Conservation (phyloP, 1,140 invertebrate species). For the Drosophila teissieri region DNA sequence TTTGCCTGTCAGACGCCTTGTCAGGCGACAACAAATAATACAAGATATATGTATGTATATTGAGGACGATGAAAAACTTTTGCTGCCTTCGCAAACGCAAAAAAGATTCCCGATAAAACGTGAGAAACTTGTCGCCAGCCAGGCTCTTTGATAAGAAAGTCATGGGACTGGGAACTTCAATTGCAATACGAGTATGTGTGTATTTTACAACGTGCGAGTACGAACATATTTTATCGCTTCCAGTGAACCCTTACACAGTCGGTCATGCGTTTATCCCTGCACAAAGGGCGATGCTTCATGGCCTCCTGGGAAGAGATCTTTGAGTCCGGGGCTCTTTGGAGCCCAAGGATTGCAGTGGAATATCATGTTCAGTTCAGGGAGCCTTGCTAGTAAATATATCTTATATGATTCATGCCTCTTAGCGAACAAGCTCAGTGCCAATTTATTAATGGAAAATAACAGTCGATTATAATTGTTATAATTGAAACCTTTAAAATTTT, state of each 20-base stretch:
- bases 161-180: constrained; percentile 33
- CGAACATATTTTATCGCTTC: constrained; percentile 61
- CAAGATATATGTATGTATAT: constrained; percentile 4
- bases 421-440: not conserved
- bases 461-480: not conserved
- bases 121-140: constrained; percentile 67
- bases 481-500: not conserved
- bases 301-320: constrained; percentile 33
- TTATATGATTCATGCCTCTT: not conserved
- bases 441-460: not conserved
- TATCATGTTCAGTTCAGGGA: constrained; percentile 16
- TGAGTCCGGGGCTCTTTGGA: not conserved
- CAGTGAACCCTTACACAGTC: constrained; percentile 65
- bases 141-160: constrained; percentile 62
- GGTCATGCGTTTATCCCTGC: constrained; percentile 45
- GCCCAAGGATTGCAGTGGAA: not conserved
- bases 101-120: constrained; percentile 56
- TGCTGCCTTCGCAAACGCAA: constrained; percentile 35
- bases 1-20: constrained; percentile 37
- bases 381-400: constrained; percentile 11
- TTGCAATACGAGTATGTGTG: constrained; percentile 62
- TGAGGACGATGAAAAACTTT: constrained; percentile 39
- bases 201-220: constrained; percentile 7
- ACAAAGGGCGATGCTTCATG: constrained; percentile 51
- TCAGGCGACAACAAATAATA: constrained; percentile 28